Base-by-base conservation (phyloP, 2,113 vertebrate genomes). In the Thamnaconus septentrionalis region DNA sequence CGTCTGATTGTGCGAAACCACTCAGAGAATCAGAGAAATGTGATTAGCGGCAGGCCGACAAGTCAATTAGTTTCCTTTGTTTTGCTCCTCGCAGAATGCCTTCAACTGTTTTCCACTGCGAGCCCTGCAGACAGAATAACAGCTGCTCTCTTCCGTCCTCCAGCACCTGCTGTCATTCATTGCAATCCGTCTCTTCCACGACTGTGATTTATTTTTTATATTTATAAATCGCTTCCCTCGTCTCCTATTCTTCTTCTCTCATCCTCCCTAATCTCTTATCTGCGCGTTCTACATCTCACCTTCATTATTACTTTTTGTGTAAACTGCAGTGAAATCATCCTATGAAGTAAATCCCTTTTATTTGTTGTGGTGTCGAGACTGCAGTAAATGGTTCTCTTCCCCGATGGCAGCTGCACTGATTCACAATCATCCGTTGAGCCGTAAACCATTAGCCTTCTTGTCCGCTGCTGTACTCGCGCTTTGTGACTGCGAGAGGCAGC, bases 41-140 rank as follows among this genome's bases (percentile, higher is more conserved):
- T 51, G 61, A 64, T 79, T 45, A 60, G 78, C 83, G 60, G 39
- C 61, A 40, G 85, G 83, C 77, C 53, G 68, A 56, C 41, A 59
- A 74, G 62, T 81, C 68, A 73, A 74, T 88, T 76, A 82, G 49
- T 57, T 0, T 6, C 61, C 48, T 75, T 80, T 84, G 69, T 85
- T 73, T 71, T 59, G 66, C 56, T 72, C 62, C 54, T 61, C 56
- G 59, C 39, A 59, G 71, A 68, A 64, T 53, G 67, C 65, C 55
- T 64, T 66, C 60, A 47, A 71, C 82, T 84, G 79, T 86, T 84
- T 77, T 66, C 71, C 58, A 11, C 44, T 45, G 18, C 8, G 48
- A 58, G 67, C 53, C 64, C 56, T 63, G 11, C 44, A 70, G 61
- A 74, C 46, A 66, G 9, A 8, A 53, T 40, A 75, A 61, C 67